Evolutionary conservation across 2,113 vertebrate genomes (phyloP).

Genomic region (Syngnathus typhle): DNA sequence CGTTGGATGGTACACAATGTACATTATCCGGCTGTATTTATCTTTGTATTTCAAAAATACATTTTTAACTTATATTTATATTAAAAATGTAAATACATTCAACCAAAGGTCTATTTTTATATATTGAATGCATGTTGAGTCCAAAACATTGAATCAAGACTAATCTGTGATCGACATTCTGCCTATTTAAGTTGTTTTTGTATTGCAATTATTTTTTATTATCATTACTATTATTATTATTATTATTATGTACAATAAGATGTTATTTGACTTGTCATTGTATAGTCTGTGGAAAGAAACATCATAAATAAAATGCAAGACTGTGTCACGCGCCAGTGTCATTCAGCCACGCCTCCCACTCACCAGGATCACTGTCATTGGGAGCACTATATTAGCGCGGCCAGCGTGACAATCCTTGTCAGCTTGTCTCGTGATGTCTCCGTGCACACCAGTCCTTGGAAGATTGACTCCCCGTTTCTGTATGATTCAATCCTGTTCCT

Average conservation of each 20-base stretch:
- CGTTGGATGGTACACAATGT: constrained; percentile 85
- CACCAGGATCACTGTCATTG: too few species aligned
- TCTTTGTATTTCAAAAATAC: constrained; percentile 99
- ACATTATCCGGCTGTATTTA: constrained; percentile 98
- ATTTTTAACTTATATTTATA: constrained; percentile 99
- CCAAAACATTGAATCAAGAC: constrained; percentile 61
- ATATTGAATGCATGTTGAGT: constrained; percentile 81
- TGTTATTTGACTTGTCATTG: constrained; percentile 52
- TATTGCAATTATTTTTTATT: constrained; percentile 64
- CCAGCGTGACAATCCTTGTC: too few species aligned
- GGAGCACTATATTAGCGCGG: too few species aligned
- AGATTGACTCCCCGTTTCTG: too few species aligned
- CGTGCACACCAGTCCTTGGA: too few species aligned
- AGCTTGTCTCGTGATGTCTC: too few species aligned
- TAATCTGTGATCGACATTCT: constrained; percentile 68
- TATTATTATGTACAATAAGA: background rate
- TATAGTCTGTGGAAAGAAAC: constrained; percentile 42
- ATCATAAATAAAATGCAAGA: constrained; percentile 44
- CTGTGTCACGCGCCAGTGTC: background rate
- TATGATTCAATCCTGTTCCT: too few species aligned
- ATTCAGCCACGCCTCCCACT: too few species aligned
- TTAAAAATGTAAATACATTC: constrained; percentile 78
- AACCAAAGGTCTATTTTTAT: constrained; percentile 99
- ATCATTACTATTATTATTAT: constrained; percentile 9
- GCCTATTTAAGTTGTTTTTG: constrained; percentile 68